phyloP scores from a whole-genome alignment of 2,888 invertebrate genomes.

The Parapristionchus giblindavisi region DNA sequence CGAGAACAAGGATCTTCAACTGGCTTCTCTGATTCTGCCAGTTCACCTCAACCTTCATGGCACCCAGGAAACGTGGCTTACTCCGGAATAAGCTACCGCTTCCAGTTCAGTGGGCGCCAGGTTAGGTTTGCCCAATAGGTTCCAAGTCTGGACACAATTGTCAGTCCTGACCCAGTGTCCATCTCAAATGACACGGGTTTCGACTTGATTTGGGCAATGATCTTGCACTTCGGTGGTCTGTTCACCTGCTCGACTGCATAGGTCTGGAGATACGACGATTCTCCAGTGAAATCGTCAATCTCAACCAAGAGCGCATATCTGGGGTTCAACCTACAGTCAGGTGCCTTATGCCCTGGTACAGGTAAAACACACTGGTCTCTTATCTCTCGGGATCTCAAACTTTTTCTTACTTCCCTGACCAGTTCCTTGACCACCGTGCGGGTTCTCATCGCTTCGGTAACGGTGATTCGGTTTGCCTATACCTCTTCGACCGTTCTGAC shows the following conservation, averaged over 20 bases:
- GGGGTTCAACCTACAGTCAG: no score
- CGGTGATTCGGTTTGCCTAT: no score
- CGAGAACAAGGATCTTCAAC: constrained; percentile 11
- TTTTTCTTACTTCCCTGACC: neutral
- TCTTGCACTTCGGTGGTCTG: neutral
- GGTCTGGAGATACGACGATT: no score
- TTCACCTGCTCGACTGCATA: no score
- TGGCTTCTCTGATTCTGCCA: neutral
- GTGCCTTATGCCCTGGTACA: no score
- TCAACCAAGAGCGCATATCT: no score
- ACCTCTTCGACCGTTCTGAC: no score
- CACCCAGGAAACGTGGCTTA: constrained; percentile 23
- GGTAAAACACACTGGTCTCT: no score
- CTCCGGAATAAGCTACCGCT: constrained; percentile 26
- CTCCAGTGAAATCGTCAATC: no score
- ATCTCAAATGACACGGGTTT: constrained; percentile 17
- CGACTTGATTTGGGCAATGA: neutral
- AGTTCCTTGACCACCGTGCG: no score
- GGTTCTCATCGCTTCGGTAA: no score
- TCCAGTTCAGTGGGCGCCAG: neutral
- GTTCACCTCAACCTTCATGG: neutral
- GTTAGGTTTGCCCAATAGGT: constrained; percentile 13
- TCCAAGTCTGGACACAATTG: constrained; percentile 23
- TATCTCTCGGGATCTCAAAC: no score
- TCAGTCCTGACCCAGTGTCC: constrained; percentile 29